Evolutionary conservation across 2,797 vertebrate species (phyloP), one percentile per base, ranked within the genome.

Genomic region (Sternarchorhynchus goeldii): DNA sequence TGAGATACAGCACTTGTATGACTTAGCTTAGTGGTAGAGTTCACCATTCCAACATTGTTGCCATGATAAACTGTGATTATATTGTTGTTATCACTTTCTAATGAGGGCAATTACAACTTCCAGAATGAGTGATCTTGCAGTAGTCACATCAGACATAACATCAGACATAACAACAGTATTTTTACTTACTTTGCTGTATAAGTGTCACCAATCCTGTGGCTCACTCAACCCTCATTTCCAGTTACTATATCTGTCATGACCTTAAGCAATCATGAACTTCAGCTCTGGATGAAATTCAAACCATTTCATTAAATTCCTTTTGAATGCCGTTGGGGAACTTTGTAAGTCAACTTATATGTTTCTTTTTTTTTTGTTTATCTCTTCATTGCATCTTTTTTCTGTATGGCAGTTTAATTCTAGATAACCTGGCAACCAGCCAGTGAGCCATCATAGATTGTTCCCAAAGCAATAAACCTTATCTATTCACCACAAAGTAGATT

Each of bases 381-480:
- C 56, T 75, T 82, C 62, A 72, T 34, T 31, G 34, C 63, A 59
- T 74, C 60, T 70, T 71, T 79, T 75, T 57, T 73, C 62, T 59
- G 6, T 64, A 25, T 73, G 60, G 66, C 75, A 82, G 25, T 82
- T 82, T 82, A 70, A 73, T 70, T 62, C 56, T 79, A 71, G 82
- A 85, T 76, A 80, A 82, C 66, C 59, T 18, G 45, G 70, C 81
- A 68, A 79, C 68, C 80, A 87, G 82, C 83, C 85, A 88, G 82
- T 81, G 87, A 84, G 79, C 82, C 75, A 83, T 82, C 75, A 88
- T 83, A 86, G 87, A 92, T 91, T 87, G 88, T 83, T 82, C 84
- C 82, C 82, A 85, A 87, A 81, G 87, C 86, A 88, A 90, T 90
- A 89, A 89, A 81, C 77, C 81, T 91, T 91, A 91, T 92, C 91